Evolutionary conservation across 1,140 invertebrate genomes (phyloP).

Genomic region (Grapholita molesta): DNA sequence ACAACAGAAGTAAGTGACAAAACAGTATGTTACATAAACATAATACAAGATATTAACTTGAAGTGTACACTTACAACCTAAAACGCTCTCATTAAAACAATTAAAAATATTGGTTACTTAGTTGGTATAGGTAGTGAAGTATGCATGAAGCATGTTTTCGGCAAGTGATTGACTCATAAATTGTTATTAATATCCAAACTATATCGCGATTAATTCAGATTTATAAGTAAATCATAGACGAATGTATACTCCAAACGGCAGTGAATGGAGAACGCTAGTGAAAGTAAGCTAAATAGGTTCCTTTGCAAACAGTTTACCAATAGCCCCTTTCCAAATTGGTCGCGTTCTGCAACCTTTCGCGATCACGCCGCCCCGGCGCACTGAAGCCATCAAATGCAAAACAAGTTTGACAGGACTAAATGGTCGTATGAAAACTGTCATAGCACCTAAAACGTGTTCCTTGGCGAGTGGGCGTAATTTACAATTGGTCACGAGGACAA

Average conservation of each 20-base stretch:
- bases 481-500: conserved; percentile 23
- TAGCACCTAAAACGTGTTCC: conserved; percentile 12
- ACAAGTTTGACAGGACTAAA: neutral
- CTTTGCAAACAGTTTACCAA: neutral
- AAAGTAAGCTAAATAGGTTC: neutral
- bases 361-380: neutral
- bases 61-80: too few relatives aligned
- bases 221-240: neutral
- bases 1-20: too few relatives aligned
- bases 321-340: neutral
- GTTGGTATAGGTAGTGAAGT: too few relatives aligned
- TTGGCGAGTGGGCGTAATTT: conserved; percentile 26
- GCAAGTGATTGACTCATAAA: too few relatives aligned
- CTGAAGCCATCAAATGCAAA: neutral
- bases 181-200: too few relatives aligned
- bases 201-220: neutral
- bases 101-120: too few relatives aligned
- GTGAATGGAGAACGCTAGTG: neutral
- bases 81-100: too few relatives aligned
- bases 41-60: too few relatives aligned
- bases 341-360: neutral
- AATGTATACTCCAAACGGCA: too few relatives aligned
- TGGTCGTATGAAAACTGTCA: neutral
- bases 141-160: too few relatives aligned
- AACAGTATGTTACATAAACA: too few relatives aligned